Base-by-base conservation (phyloP, 2,888 invertebrate species). In the Xestia rhomboidea region DNA sequence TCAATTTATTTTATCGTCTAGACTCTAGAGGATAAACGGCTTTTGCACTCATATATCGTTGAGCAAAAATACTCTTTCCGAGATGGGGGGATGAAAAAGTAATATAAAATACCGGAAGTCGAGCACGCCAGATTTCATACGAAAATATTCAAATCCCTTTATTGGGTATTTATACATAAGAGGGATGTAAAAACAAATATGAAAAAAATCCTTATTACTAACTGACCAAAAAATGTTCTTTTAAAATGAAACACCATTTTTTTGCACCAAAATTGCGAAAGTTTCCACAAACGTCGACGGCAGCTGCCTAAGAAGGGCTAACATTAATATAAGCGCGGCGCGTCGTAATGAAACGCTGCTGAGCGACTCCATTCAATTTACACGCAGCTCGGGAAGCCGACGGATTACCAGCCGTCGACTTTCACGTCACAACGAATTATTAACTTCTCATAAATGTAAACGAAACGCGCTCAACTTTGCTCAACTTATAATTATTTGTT, bases 351-450 rank as follows among this genome's bases (percentile, higher is more conserved):
- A 87, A 89, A 80, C 82, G 82, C 44, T 85, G 68, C 84, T 67
- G 64, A 76, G 78, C 64, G 60, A 82, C 78, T 81, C 68, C 84
- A 80, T 89, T 89, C 89, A 89, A 89, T 89, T 89, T 83, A 64
- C 74, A 30, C 69, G 38, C 62, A 49, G 46, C 75, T 76, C 68
- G 51, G 57, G 71, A 76, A 89, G 82, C 81, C 85, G 69, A 46
- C 72, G 89, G 88, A 88, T 88, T 89, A 88, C 51, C 62, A 51
- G 7, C 72, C 72, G 82, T 85, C 82, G 71, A 69, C 87, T 81
- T 67, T 27, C 68, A 64, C 78, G 80, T 84, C 87, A 77, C 73
- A 67, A 60, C 73, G 79, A 85, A 79, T 87, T 83, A 88, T 87
- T 79, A 84, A 87, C 81, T 82, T 87, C 85, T 83, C 83, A 87